A percentile compares a stretch with the other conserved stretches of the same genome.
phyloP scores from a whole-genome alignment of 2,113 vertebrate genomes.

The Ranitomeya imitator region DNA sequence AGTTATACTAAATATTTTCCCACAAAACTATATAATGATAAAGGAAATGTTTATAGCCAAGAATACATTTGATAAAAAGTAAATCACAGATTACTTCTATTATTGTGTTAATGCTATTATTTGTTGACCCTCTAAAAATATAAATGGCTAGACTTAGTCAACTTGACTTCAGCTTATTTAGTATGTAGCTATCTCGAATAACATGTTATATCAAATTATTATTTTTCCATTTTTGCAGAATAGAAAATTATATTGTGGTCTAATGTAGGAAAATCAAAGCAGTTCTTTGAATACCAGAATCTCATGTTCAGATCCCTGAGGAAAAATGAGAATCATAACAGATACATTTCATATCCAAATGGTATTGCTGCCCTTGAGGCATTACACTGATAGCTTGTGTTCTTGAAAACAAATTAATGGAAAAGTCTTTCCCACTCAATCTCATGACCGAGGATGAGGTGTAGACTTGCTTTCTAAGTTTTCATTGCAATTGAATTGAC shows the following conservation, averaged over 20 bases:
- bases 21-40: background rate
- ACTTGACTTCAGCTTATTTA: background rate
- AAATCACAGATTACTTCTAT: background rate
- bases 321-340: constrained; percentile 17
- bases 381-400: constrained; percentile 23
- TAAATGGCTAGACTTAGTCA: background rate
- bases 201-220: background rate
- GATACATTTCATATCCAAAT: constrained; percentile 24
- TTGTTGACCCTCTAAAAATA: background rate
- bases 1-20: no score
- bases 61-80: background rate
- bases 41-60: no score
- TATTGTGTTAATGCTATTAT: background rate
- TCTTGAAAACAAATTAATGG: constrained; percentile 26
- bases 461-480: constrained; percentile 1
- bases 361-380: constrained; percentile 23
- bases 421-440: constrained; percentile 14
- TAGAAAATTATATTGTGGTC: background rate
- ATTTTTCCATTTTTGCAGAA: constrained; percentile 11
- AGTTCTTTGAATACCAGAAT: constrained; percentile 10
- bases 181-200: background rate
- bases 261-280: background rate
- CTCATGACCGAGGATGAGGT: background rate
- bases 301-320: background rate
- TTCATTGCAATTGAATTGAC: background rate